phyloP scores from a whole-genome alignment of 2,888 invertebrate species.

The Xiphydria camelus region DNA sequence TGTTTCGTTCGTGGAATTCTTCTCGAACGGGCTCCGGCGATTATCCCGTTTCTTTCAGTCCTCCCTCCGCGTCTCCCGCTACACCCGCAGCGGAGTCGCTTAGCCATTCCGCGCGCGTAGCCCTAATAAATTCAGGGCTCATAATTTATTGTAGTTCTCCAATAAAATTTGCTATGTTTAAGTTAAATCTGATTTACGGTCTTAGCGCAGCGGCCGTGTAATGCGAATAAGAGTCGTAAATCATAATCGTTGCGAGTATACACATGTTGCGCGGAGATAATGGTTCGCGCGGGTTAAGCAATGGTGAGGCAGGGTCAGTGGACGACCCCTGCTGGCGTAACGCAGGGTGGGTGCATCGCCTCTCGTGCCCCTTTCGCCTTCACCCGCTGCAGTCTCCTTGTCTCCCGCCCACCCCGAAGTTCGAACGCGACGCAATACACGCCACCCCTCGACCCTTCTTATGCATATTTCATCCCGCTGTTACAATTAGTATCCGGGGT shows the following conservation, averaged over 20 bases:
- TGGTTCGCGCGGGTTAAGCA: slow-evolving; percentile 45
- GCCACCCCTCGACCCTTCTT: slow-evolving; percentile 10
- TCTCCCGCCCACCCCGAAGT: slow-evolving; percentile 24
- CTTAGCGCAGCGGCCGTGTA: slow-evolving; percentile 25
- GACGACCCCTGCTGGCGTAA: slow-evolving; percentile 41
- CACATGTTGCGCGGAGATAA: slow-evolving; percentile 49
- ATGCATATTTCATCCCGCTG: neutral
- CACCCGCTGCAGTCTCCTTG: slow-evolving; percentile 25
- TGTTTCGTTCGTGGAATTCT: too few species aligned
- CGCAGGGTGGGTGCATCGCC: slow-evolving; percentile 29
- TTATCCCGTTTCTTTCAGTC: too few species aligned
- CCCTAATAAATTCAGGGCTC: slow-evolving; percentile 34
- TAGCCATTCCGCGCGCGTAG: slow-evolving; percentile 18
- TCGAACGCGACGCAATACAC: slow-evolving; percentile 29
- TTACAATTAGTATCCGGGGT: too few species aligned
- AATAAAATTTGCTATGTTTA: slow-evolving; percentile 52
- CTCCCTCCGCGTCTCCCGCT: too few species aligned
- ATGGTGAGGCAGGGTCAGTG: slow-evolving; percentile 45
- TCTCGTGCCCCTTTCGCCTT: slow-evolving; percentile 15
- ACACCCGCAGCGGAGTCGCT: too few species aligned
- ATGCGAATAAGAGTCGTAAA: slow-evolving; percentile 42
- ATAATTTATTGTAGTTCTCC: slow-evolving; percentile 46
- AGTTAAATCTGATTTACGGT: slow-evolving; percentile 54
- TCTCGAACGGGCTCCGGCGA: too few species aligned
- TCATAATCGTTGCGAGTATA: slow-evolving; percentile 47